Conservation (phyloP, 2,888 invertebrate genomes). For the Osmoderma eremita region DNA sequence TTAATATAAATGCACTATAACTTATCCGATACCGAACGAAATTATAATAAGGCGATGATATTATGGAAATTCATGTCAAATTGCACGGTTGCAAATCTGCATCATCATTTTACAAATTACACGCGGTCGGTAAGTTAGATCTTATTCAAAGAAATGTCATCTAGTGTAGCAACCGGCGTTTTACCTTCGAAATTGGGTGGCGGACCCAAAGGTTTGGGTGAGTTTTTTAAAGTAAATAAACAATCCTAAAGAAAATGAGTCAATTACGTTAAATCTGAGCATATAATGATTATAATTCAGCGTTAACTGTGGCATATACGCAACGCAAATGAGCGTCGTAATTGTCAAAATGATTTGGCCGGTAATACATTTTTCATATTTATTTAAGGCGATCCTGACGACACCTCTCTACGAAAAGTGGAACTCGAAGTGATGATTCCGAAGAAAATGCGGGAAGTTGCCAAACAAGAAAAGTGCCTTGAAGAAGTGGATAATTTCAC, state of each 20-base stretch:
- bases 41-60: neutral
- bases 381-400: constrained; percentile 83
- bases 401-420: constrained; percentile 83
- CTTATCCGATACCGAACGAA: neutral
- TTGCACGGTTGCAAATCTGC: constrained; percentile 17
- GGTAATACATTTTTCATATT: constrained; percentile 43
- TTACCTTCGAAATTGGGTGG: constrained; percentile 40
- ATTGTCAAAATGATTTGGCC: constrained; percentile 14
- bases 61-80: no score
- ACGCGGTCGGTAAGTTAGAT: constrained; percentile 29
- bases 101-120: neutral
- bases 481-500: constrained; percentile 77
- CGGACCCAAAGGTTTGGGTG: constrained; percentile 49
- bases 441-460: constrained; percentile 85
- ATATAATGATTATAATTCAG: no score
- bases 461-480: constrained; percentile 81
- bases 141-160: constrained; percentile 20
- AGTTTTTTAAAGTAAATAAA: constrained; percentile 6
- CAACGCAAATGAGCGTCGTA: neutral
- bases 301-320: neutral
- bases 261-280: no score
- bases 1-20: constrained; percentile 1
- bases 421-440: constrained; percentile 91
- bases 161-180: constrained; percentile 22
- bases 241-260: neutral